Evolutionary conservation across 2,888 invertebrate species (phyloP).

Genomic region (Sympetrum striolatum): DNA sequence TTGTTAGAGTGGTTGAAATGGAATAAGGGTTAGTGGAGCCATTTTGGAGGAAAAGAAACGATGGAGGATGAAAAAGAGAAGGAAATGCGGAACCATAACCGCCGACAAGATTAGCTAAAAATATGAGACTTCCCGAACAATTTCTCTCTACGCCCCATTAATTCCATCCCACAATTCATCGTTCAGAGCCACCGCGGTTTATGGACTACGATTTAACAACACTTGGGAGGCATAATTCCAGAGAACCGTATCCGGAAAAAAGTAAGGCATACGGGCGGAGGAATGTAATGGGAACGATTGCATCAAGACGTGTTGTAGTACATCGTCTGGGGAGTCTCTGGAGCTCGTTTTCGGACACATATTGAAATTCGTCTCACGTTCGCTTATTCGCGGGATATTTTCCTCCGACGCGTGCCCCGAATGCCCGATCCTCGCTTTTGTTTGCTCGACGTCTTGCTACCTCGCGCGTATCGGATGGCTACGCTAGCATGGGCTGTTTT

Average conservation of each 20-base stretch:
- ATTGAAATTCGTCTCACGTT: not conserved
- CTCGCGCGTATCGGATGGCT: not conserved
- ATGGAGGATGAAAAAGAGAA: too few species aligned
- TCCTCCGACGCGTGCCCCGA: not conserved
- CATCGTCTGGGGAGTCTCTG: not conserved
- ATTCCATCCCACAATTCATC: not conserved
- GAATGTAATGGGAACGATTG: not conserved
- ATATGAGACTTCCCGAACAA: not conserved
- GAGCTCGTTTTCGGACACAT: not conserved
- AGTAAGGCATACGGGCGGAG: not conserved
- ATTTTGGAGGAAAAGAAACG: too few species aligned
- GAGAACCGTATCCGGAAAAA: not conserved
- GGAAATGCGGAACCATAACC: not conserved
- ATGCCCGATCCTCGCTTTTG: not conserved
- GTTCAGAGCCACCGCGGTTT: not conserved
- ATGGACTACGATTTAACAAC: not conserved
- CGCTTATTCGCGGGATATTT: not conserved
- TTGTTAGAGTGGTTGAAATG: not conserved
- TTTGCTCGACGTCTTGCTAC: not conserved
- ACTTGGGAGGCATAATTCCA: not conserved
- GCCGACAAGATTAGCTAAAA: not conserved
- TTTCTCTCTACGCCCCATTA: not conserved
- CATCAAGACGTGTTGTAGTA: not conserved
- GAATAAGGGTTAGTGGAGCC: not conserved
- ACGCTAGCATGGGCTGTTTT: not conserved